Conservation (phyloP, 2,888 invertebrate genomes). For the Yponomeuta evonymella region DNA sequence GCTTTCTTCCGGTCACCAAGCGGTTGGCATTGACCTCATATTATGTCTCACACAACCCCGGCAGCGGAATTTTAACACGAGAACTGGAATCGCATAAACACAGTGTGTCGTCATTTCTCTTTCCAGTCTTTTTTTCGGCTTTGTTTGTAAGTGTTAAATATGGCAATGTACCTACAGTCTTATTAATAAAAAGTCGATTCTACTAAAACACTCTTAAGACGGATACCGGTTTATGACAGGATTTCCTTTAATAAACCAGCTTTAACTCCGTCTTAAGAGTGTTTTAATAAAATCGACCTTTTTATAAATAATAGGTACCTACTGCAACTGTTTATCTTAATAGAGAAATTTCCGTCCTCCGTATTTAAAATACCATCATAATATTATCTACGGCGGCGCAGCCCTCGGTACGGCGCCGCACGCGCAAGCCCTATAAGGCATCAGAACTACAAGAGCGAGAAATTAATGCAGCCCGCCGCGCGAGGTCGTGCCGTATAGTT, state of each 20-base stretch:
- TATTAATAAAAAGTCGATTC: too few species aligned
- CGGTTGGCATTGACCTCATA: constrained; percentile 38
- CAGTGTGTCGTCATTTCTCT: neutral
- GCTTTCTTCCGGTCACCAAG: constrained; percentile 36
- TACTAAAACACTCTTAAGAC: too few species aligned
- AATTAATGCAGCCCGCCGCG: constrained; percentile 55
- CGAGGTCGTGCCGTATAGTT: constrained; percentile 43
- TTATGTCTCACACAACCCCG: constrained; percentile 26
- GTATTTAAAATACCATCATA: constrained; percentile 7
- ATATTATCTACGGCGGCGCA: constrained; percentile 34
- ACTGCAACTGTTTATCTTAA: neutral
- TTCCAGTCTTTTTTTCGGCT: neutral
- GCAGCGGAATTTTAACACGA: constrained; percentile 20
- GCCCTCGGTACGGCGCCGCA: constrained; percentile 51
- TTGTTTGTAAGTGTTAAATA: neutral
- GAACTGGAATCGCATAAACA: neutral
- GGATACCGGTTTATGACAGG: too few species aligned
- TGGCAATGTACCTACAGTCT: too few species aligned
- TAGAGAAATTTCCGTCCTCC: neutral
- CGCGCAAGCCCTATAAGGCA: constrained; percentile 64
- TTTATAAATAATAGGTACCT: too few species aligned
- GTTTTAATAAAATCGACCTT: too few species aligned
- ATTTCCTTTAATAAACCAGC: too few species aligned
- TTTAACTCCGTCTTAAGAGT: too few species aligned
- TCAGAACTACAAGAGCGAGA: constrained; percentile 63